Conservation (phyloP, 2,797 vertebrate genomes). For the Sternarchorhynchus goeldii region DNA sequence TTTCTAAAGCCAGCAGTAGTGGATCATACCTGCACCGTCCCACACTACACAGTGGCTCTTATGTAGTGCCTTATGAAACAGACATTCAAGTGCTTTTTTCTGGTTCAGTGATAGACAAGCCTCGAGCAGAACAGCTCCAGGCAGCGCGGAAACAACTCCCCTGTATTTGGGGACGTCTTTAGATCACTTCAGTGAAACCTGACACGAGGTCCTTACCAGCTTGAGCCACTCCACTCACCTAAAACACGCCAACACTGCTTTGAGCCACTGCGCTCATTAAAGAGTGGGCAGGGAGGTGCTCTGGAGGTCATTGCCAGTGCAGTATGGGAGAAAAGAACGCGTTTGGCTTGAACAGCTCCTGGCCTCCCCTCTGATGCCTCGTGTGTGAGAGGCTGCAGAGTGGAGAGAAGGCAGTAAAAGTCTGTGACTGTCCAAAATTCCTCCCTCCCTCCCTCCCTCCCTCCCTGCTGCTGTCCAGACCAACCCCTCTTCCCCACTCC, state of each 20-base stretch:
- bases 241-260: too few species aligned
- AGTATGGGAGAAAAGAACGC: too few species aligned
- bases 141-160: constrained; percentile 11
- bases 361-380: too few species aligned
- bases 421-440: constrained; percentile 11
- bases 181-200: too few species aligned
- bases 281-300: too few species aligned
- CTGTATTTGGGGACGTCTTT: neutral
- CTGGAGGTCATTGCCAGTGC: too few species aligned
- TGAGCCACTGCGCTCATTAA: too few species aligned
- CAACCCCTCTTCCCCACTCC: neutral
- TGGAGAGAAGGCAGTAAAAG: neutral
- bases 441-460: constrained; percentile 1
- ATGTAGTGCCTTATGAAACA: constrained; percentile 41
- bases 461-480: constrained; percentile 36
- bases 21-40: constrained; percentile 28
- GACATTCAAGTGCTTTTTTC: constrained; percentile 31
- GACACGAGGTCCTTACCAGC: too few species aligned
- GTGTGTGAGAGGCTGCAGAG: neutral
- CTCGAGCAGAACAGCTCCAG: constrained; percentile 12
- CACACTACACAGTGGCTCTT: constrained; percentile 8
- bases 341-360: neutral
- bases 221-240: too few species aligned
- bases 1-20: constrained; percentile 43
- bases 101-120: constrained; percentile 11